Base-by-base conservation (phyloP, 2,113 vertebrate genomes). In the Gnathonemus echidnorhynchus region DNA sequence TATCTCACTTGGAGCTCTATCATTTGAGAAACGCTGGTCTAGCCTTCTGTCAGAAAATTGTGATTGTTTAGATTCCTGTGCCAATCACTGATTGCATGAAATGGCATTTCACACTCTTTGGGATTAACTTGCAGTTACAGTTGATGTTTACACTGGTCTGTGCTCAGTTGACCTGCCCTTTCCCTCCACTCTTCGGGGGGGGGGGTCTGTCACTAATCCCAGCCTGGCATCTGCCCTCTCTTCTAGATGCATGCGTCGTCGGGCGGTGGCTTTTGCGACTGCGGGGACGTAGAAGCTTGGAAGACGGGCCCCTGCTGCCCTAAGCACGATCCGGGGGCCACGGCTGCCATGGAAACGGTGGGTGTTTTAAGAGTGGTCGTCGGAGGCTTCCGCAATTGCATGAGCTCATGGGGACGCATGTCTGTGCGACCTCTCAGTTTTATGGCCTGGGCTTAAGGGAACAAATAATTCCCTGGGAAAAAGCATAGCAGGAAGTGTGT, bases 231-330 rank as follows among this genome's bases (percentile, higher is more conserved):
- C 49, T 80, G 13, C 92, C 92, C 90, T 87, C 62, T 19, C 66
- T 42, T 50, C 48, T 91, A 99, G 98, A 99, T 99, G 98, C 98
- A 99, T 49, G 97, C 97, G 7, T 99, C 98, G 89, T 96, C 96
- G 90, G 98, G 98, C 89, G 98, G 98, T 7, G 98, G 98, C 17
- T 98, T 99, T 95, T 99, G 98, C 94, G 98, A 99, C 92, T 99
- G 98, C 94, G 98, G 98, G 8, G 98, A 99, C 90, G 92, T 97
- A 70, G 98, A 99, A 91, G 98, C 98, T 31, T 99, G 98, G 98
- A 99, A 99, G 93, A 97, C 97, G 31, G 98, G 98, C 46, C 98
- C 98, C 0, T 96, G 96, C 88, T 99, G 98, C 95, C 92, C 96
- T 91, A 97, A 95, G 94, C 98, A 99, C 62, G 97, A 98, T 89